These are phyloP conservation scores for Ostrea denselamellosa DNA, from an alignment of 1,140 invertebrate species.

Conservation along the genomic window DNA sequence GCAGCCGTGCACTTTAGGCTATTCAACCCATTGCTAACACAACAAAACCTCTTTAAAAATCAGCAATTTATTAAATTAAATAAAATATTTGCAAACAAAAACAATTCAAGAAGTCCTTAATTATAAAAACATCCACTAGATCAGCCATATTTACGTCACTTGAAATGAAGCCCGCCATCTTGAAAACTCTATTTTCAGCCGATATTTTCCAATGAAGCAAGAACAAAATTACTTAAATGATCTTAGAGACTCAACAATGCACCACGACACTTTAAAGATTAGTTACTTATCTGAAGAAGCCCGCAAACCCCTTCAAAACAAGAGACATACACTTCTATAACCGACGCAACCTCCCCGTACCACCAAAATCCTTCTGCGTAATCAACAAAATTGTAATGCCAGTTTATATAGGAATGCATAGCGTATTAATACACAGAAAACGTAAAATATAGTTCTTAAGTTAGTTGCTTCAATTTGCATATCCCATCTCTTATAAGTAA, in stretches of 20 bases:
- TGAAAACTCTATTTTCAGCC: background rate
- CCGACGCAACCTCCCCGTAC: background rate
- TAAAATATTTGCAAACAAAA: background rate
- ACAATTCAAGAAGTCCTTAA: background rate
- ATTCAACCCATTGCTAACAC: background rate
- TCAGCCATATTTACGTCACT: slow-evolving; percentile 15
- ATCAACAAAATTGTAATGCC: background rate
- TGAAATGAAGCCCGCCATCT: slow-evolving; percentile 38
- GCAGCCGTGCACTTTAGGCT: background rate
- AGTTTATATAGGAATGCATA: background rate
- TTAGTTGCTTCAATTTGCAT: background rate
- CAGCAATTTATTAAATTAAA: slow-evolving; percentile 4
- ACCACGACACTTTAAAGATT: slow-evolving; percentile 1
- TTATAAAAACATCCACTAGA: slow-evolving; percentile 1
- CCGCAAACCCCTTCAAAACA: slow-evolving; percentile 1
- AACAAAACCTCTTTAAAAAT: slow-evolving; percentile 27
- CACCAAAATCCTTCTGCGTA: background rate
- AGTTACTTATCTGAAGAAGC: slow-evolving; percentile 39
- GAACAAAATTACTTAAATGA: background rate
- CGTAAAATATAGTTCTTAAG: background rate
- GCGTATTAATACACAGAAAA: background rate
- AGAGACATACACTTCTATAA: background rate
- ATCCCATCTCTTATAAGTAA: background rate
- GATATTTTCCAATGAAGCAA: background rate
- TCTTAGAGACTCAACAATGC: background rate